Conservation (phyloP, 1,140 invertebrate species). For the Bombus picipes region DNA sequence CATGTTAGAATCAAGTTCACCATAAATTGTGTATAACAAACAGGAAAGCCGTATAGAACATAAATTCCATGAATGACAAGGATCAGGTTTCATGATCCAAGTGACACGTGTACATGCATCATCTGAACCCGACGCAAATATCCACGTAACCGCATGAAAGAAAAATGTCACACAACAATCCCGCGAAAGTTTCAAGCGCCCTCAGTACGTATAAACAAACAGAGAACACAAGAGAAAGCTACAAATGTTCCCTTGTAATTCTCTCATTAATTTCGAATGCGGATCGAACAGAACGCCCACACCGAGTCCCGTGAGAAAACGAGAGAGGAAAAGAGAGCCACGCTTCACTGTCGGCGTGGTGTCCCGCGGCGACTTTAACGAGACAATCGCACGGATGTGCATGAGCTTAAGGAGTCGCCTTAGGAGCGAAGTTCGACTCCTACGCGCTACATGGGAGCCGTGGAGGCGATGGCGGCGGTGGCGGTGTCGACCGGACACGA, state of each 20-base stretch:
- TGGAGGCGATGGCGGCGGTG: constrained; percentile 37
- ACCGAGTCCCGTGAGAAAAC: neutral
- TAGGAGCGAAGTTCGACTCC: constrained; percentile 68
- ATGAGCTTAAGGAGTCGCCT: constrained; percentile 56
- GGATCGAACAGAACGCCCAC: constrained; percentile 36
- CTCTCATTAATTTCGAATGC: constrained; percentile 43
- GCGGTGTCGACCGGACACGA: constrained; percentile 59
- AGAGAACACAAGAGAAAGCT: neutral
- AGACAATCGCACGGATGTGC: constrained; percentile 72
- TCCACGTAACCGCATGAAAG: neutral
- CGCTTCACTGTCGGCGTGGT: constrained; percentile 29
- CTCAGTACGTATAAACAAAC: neutral
- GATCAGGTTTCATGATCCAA: no score
- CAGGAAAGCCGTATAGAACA: no score
- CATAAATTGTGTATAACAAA: no score
- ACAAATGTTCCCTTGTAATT: constrained; percentile 36
- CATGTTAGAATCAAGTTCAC: neutral
- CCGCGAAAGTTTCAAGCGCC: neutral
- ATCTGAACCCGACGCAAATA: neutral
- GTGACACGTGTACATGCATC: neutral
- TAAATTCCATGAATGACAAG: no score
- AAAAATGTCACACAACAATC: neutral
- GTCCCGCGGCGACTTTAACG: constrained; percentile 74
- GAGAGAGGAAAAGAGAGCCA: neutral
- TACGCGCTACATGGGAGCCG: constrained; percentile 68